Evolutionary conservation across 2,888 invertebrate genomes (phyloP).

Genomic region (Proisotoma minuta): DNA sequence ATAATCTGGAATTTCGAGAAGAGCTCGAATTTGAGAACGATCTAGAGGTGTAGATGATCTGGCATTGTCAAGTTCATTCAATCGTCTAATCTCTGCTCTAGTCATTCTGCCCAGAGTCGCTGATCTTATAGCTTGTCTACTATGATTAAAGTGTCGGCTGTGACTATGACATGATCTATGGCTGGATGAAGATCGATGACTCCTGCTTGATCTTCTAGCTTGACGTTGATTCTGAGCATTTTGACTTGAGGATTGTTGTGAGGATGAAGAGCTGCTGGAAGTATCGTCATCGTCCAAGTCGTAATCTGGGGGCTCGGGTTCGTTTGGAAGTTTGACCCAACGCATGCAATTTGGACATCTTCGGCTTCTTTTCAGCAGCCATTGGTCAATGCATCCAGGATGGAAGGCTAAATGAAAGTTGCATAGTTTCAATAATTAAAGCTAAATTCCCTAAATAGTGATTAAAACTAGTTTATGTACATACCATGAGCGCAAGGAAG

Average conservation of each 20-base stretch:
- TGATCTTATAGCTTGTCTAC: too few relatives aligned
- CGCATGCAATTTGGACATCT: conserved; percentile 29
- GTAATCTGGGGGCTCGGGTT: conserved; percentile 24
- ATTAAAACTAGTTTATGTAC: conserved; percentile 7
- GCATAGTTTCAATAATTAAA: neutral
- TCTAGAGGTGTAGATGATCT: too few relatives aligned
- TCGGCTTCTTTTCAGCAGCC: conserved; percentile 21
- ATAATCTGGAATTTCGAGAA: too few relatives aligned
- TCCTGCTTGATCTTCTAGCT: conserved; percentile 1
- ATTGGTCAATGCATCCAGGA: conserved; percentile 84
- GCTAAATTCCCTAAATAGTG: too few relatives aligned
- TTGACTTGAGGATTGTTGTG: too few relatives aligned
- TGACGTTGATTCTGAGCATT: conserved; percentile 12
- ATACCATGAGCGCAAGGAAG: conserved; percentile 92
- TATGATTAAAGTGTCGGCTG: too few relatives aligned
- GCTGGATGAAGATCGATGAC: conserved; percentile 13
- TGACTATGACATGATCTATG: neutral
- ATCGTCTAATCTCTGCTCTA: too few relatives aligned
- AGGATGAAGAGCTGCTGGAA: too few relatives aligned
- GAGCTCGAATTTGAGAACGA: too few relatives aligned
- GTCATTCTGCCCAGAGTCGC: too few relatives aligned
- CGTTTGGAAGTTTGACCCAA: conserved; percentile 22
- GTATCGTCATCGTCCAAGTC: conserved; percentile 14
- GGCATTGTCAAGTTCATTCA: too few relatives aligned
- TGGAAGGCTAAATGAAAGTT: conserved; percentile 82